A percentile compares a stretch with the other conserved stretches of the same genome.
Evolutionary conservation across 1,140 invertebrate genomes (phyloP).

Genomic region (Eupristina koningsbergeri): DNA sequence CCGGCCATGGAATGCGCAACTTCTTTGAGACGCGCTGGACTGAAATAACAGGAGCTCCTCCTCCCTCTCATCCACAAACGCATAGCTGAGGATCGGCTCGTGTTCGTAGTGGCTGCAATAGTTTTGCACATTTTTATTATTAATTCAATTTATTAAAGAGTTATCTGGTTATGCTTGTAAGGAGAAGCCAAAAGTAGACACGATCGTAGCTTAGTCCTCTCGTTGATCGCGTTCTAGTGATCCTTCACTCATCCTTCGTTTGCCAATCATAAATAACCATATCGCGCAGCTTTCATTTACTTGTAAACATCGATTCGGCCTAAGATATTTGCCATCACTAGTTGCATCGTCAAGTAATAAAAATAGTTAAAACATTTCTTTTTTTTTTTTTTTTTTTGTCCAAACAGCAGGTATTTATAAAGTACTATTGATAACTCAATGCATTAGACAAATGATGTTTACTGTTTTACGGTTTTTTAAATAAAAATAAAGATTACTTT

Average conservation of each 20-base stretch:
- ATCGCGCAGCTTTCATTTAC: not conserved
- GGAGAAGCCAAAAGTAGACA: too few species aligned
- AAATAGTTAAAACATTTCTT: slow-evolving; percentile 5
- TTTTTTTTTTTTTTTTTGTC: too few species aligned
- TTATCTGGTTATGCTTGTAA: not conserved
- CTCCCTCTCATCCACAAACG: slow-evolving; percentile 64
- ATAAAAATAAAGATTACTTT: slow-evolving; percentile 31
- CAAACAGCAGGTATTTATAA: slow-evolving; percentile 32
- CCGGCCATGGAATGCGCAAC: slow-evolving; percentile 91
- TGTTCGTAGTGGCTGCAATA: slow-evolving; percentile 71
- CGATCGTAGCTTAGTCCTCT: slow-evolving; percentile 28
- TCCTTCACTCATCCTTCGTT: slow-evolving; percentile 30
- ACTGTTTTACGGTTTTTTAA: slow-evolving; percentile 18
- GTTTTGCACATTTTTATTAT: slow-evolving; percentile 73
- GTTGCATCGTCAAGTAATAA: not conserved
- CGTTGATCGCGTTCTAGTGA: slow-evolving; percentile 62
- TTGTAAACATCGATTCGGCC: slow-evolving; percentile 30
- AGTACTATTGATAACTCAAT: slow-evolving; percentile 41
- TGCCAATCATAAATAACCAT: slow-evolving; percentile 6
- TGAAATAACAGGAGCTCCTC: slow-evolving; percentile 74
- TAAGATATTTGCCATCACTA: slow-evolving; percentile 17
- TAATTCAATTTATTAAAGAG: slow-evolving; percentile 50
- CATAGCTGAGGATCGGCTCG: slow-evolving; percentile 73
- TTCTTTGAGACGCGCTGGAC: slow-evolving; percentile 93
- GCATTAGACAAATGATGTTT: slow-evolving; percentile 15